Evolutionary conservation across 1,140 invertebrate genomes (phyloP), one percentile per base, ranked within the genome.

Genomic region (Tetramorium alpestre): DNA sequence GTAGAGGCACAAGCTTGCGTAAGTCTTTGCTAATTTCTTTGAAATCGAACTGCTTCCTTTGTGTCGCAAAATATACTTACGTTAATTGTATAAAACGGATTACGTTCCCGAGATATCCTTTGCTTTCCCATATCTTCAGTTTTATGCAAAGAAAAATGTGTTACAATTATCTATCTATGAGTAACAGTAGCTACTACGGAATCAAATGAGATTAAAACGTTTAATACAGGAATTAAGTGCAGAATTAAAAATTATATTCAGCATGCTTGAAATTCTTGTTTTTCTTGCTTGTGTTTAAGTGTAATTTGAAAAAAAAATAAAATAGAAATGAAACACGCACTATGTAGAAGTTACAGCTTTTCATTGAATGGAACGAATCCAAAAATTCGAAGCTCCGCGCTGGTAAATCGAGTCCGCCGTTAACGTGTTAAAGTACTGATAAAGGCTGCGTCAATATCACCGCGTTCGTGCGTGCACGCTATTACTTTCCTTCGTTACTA

Each of bases 391-490:
- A 47, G 22, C 10, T 6, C n/a, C 64, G 22, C 16, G 13, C 41
- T 69, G 65, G 5, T 44, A 69, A n/a, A 69, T 69, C 65, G 65
- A 49, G 22, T 11, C 65, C 11, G 41, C 5, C 22, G 65, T 11
- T 69, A 69, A 69, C 11, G 22, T 49, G 47, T 77, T 69, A 81
- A 81, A 81, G 77, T 81, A 81, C 28, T 67, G 76, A 80, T 67
- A 80, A 81, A 70, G 33, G 65, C 78, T 81, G 64, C 64, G 49
- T 81, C 78, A 56, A 81, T 70, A 81, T 81, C 49, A 70, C 8
- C 64, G 38, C 64, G 51, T 81, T 81, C 64, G 78, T 81, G 65
- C 78, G 65, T 81, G 65, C 49, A n/a, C 33, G 33, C 64, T 69
- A 70, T 70, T 70, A 81, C 38, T 54, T 56, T 67, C 44, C 28